Base-by-base conservation (phyloP, 1,140 invertebrate genomes). In the Macrosteles quadrilineatus region DNA sequence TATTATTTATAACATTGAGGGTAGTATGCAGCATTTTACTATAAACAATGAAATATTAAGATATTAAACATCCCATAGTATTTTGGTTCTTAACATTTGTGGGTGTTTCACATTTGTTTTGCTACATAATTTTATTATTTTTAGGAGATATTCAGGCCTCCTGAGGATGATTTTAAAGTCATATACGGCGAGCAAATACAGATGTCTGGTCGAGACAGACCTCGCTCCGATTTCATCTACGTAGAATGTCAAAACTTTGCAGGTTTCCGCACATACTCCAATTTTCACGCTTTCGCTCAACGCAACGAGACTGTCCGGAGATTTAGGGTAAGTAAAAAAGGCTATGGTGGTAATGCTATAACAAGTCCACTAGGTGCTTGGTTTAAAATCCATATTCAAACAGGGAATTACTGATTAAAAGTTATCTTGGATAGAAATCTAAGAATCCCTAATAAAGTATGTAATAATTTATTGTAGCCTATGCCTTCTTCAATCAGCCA, bases 201-300 rank as follows among this genome's bases (percentile, higher is more conserved):
- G 0, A 69, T 75, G 27, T 36, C 57, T n/a, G 69, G 64, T 1
- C 2, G 55, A 11, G 68, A 71, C 31, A 50, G 59, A 29, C 70
- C 69, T 21, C 32, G 23, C 0, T 64, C 71, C 0, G 75, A 75
- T 45, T 75, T 74, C 57, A 36, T 73, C 11, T 74, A 59, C 9
- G 73, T 74, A 0, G 14, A 68, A 11, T 75, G 74, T 40, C 50
- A 71, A 17, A 68, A 68, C 19, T 69, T 74, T 1, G 50, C 53
- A 14, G 63, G 65, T 1, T 27, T 75, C 1, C 21, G 36, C 4
- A 31, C 72, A 0, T 75, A 75, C 32, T 19, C 19, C 19, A 73
- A 73, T 59, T 75, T 71, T 43, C 74, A 74, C 32, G 73, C 73
- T 11, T 69, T 62, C 40, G 71, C 67, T 21, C 70, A 67, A 23